Conservation (phyloP, 2,888 invertebrate species). For the Digitonthophagus gazella region DNA sequence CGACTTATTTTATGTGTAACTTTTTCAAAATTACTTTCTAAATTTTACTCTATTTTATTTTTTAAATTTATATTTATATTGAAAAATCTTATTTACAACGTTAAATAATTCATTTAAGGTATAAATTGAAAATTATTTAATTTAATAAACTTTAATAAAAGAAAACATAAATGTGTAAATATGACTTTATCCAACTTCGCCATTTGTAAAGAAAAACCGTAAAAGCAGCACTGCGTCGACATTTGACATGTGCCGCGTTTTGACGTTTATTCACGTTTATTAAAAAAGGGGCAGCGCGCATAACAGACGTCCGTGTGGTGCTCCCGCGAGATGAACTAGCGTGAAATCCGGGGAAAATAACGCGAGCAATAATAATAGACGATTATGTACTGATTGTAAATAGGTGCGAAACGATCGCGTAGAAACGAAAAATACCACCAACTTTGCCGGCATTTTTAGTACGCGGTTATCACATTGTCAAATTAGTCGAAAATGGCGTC, state of each 20-base stretch:
- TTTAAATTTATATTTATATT: too few species aligned
- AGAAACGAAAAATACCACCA: slow-evolving; percentile 5
- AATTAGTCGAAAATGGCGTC: slow-evolving; percentile 66
- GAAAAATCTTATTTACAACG: too few species aligned
- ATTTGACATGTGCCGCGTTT: not conserved
- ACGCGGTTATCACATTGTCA: slow-evolving; percentile 37
- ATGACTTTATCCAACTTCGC: not conserved
- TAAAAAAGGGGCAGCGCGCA: not conserved
- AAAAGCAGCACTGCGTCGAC: not conserved
- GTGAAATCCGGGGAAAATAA: too few species aligned
- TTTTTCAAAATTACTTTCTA: too few species aligned
- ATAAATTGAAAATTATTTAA: too few species aligned
- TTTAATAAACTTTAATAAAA: not conserved
- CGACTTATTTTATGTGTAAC: too few species aligned
- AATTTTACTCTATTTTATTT: too few species aligned
- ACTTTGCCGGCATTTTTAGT: slow-evolving; percentile 31
- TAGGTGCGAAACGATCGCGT: not conserved
- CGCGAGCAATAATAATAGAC: slow-evolving; percentile 4
- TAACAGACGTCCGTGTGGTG: not conserved
- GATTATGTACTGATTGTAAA: slow-evolving; percentile 11
- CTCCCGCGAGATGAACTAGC: not conserved
- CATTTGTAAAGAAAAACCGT: not conserved
- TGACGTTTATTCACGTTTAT: not conserved
- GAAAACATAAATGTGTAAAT: too few species aligned
- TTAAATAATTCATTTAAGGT: too few species aligned